Evolutionary conservation across 2,797 vertebrate genomes (phyloP).

Genomic region (Rhinatrema bivittatum): DNA sequence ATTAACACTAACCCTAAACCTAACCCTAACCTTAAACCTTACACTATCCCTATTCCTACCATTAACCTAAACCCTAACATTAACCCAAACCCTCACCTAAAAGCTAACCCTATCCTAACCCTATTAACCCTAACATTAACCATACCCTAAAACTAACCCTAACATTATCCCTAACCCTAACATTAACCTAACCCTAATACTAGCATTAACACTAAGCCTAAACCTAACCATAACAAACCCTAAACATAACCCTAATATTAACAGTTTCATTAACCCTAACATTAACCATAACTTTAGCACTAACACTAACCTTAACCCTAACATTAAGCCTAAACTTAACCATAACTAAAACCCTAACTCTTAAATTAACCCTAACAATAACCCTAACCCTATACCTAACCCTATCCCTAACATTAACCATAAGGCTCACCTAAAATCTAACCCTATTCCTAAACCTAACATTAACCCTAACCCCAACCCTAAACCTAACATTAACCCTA

Average conservation of each 20-base stretch:
- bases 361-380: slow-evolving; percentile 5
- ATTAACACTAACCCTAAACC: too few relatives aligned
- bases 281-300: slow-evolving; percentile 6
- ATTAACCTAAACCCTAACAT: slow-evolving; percentile 4
- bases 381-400: not conserved
- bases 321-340: slow-evolving; percentile 7
- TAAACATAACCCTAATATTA: slow-evolving; percentile 1
- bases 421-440: slow-evolving; percentile 3
- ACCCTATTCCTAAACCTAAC: slow-evolving; percentile 5
- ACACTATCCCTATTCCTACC: not conserved
- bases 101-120: not conserved
- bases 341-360: slow-evolving; percentile 3
- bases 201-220: not conserved
- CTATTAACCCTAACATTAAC: slow-evolving; percentile 1
- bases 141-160: slow-evolving; percentile 5
- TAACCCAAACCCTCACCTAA: slow-evolving; percentile 1
- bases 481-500: too few relatives aligned
- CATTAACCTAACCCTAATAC: slow-evolving; percentile 5
- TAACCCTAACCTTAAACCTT: too few relatives aligned
- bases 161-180: not conserved
- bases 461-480: too few relatives aligned
- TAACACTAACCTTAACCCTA: too few relatives aligned
- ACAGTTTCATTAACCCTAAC: not conserved
- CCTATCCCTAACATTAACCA: slow-evolving; percentile 8
- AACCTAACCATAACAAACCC: slow-evolving; percentile 2